Conservation (phyloP, 2,113 vertebrate genomes). For the Hippoglossus stenolepis region DNA sequence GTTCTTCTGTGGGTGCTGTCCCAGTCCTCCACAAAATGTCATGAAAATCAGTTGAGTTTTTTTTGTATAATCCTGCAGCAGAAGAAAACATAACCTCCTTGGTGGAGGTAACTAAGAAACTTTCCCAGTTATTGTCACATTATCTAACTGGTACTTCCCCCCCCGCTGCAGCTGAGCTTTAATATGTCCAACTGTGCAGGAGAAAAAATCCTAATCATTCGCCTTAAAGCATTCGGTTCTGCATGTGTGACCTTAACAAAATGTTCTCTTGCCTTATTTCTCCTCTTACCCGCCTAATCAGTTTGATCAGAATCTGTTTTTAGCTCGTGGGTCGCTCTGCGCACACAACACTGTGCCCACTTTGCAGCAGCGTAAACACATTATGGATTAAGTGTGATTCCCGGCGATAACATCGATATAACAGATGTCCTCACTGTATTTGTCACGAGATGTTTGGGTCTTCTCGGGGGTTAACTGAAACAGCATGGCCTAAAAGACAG, state of each 20-base stretch:
- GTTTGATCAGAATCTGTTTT: slow-evolving; percentile 17
- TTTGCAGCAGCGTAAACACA: slow-evolving; percentile 67
- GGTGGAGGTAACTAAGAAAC: too few species aligned
- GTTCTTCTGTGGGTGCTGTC: too few species aligned
- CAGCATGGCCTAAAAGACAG: slow-evolving; percentile 60
- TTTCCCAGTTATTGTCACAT: too few species aligned
- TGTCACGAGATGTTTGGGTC: slow-evolving; percentile 61
- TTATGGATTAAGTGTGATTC: slow-evolving; percentile 67
- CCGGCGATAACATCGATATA: slow-evolving; percentile 48
- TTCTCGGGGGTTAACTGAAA: slow-evolving; percentile 65
- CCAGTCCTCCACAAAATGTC: too few species aligned
- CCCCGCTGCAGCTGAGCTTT: background rate
- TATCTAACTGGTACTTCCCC: too few species aligned
- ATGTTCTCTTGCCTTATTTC: slow-evolving; percentile 17
- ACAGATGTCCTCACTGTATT: slow-evolving; percentile 57
- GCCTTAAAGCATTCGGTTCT: background rate
- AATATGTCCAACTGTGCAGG: background rate
- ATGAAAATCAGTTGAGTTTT: too few species aligned
- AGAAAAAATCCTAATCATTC: background rate
- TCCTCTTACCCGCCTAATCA: slow-evolving; percentile 3
- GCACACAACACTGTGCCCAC: slow-evolving; percentile 10
- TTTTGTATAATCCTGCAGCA: too few species aligned
- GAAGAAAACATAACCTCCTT: too few species aligned
- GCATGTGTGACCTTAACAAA: slow-evolving; percentile 26
- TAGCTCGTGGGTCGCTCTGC: slow-evolving; percentile 17